Evolutionary conservation across 2,113 vertebrate species (phyloP), one percentile per base, ranked within the genome.

Genomic region (Girardinichthys multiradiatus): DNA sequence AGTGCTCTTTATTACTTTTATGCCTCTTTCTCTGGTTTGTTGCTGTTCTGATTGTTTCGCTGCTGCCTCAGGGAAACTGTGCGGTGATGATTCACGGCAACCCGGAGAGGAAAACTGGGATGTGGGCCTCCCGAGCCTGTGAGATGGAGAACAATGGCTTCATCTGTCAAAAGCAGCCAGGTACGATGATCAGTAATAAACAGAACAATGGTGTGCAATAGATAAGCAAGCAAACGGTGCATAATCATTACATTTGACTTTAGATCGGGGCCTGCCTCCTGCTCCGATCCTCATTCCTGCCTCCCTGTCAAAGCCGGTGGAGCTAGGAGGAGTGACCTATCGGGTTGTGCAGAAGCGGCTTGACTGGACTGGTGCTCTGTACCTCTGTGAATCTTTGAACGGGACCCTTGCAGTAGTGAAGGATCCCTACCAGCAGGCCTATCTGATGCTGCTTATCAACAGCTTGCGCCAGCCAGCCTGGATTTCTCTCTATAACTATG

Each of bases 61-160:
- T 65, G 62, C 79, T 69, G n/a, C 28, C 45, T 37, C 74, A 99
- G 98, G 96, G 95, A 79, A 97, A 96, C 92, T 99, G 98, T 13
- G 95, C 93, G 4, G 92, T 95, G 80, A 86, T 98, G 87, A 95
- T 96, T 92, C 96, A 99, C 0, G 95, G 95, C 65, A 95, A 92
- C 8, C 95, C 96, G 0, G 87, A 92, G 0, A 95, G 92, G 84
- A 94, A 95, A 88, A 94, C 95, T 0, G 98, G 97, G 68, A 96
- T 95, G 92, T 99, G 98, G 98, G 96, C 95, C 0, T 97, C 97
- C 42, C 92, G 95, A 60, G 93, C 91, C 84, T 99, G 98, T 74
- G 85, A 94, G 28, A 94, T 95, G 72, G 96, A 98, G 90, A 96
- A 88, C 8, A 95, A 97, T 0, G 97, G 96, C 66, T 98, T 92